These are phyloP conservation scores for Taeniopygia guttata DNA, from an alignment of 2,797 vertebrate genomes.

Conservation along the genomic window DNA sequence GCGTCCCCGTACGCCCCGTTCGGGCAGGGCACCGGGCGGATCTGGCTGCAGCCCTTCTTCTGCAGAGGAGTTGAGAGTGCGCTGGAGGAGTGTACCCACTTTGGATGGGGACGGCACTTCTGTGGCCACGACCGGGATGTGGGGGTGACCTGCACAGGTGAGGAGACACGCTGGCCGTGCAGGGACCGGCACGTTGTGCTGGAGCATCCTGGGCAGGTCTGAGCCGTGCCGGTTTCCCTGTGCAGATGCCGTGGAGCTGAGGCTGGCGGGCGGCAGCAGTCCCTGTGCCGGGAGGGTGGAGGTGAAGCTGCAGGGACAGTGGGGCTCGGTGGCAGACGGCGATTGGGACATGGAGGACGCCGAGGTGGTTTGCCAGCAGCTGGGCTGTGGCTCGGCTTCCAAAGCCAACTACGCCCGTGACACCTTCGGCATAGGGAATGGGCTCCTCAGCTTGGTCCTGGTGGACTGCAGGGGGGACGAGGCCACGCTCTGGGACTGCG, in stretches of 20 bases:
- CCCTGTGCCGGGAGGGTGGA: not conserved
- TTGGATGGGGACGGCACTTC: no score
- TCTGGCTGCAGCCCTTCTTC: no score
- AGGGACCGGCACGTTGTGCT: no score
- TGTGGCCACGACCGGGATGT: no score
- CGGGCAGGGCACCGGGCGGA: no score
- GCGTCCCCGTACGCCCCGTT: no score
- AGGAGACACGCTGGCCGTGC: no score
- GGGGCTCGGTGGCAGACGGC: rapidly evolving
- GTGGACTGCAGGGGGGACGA: rapidly evolving
- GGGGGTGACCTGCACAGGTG: no score
- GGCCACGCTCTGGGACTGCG: not conserved
- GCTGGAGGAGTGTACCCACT: no score
- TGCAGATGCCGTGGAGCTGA: not conserved
- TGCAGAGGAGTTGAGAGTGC: no score
- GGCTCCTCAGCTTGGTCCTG: rapidly evolving
- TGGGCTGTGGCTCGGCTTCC: not conserved
- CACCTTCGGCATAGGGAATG: rapidly evolving
- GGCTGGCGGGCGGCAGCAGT: not conserved
- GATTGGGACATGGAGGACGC: rapidly evolving
- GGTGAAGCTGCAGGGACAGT: not conserved
- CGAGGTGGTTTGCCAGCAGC: conserved; percentile 1
- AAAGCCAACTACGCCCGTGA: rapidly evolving
- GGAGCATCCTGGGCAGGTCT: not conserved
- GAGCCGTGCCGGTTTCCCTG: rapidly evolving